Base-by-base conservation (phyloP, 2,113 vertebrate species). In the Labeo rohita region DNA sequence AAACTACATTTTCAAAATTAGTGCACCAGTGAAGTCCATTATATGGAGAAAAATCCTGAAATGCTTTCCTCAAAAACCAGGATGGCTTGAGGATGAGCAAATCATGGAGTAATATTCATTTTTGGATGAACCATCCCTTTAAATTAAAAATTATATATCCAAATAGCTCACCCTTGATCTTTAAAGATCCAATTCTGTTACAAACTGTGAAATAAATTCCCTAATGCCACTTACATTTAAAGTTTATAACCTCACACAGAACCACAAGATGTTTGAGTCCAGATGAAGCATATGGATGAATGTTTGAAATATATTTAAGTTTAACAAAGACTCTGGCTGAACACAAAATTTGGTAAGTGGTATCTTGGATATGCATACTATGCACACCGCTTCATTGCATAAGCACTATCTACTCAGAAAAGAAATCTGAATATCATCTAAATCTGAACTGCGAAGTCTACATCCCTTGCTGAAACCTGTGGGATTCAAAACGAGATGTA, bases 391-490 rank as follows among this genome's bases (percentile, higher is more conserved):
- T 45, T 73, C 10, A 47, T 74, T 74, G n/a, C 21, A 11, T 49
- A 49, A 49, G 21, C 21, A 23, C 39, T n/a, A 73, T 45, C 8
- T 21, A 61, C 21, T n/a, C 56, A 18, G 8, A 70, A 68, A 3
- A 72, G 0, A 72, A 21, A 72, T 8, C 34, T 16, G 8, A 72
- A 72, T 21, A 21, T 21, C 8, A 47, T 47, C 21, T 73, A 21
- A 73, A 74, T 74, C 72, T 49, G 61, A 18, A 36, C 8, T 28
- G 43, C n/a, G 66, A 8, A 66, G 80, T 34, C 81, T 84, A 81
- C 85, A 74, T n/a, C 43, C 21, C 21, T 8, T 70, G 34, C 34
- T 70, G 36, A 70, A 39, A 18, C 89, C 86, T 21, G 21, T 66
- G 59, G 73, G 7, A 18, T 6, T 61, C 16, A 36, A 61, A 23